A percentile compares a stretch with the other conserved stretches of the same genome.
Conservation (phyloP, 1,140 invertebrate genomes). For the Acromyrmex charruanus region DNA sequence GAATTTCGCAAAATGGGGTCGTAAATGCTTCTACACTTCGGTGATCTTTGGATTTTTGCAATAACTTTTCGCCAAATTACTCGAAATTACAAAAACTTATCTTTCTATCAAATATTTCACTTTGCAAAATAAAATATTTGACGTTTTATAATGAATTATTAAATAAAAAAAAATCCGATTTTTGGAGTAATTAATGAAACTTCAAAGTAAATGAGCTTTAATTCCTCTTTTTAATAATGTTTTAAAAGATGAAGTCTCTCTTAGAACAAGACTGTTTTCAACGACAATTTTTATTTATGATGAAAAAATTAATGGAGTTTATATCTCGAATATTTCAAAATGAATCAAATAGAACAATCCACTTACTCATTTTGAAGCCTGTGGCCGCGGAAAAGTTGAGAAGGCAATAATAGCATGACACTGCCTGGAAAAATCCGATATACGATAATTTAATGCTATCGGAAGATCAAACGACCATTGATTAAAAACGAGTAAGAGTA, state of each 20-base stretch:
- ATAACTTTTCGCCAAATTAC: not conserved
- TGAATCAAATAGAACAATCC: slow-evolving; percentile 12
- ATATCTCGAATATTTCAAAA: slow-evolving; percentile 16
- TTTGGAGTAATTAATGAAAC: not conserved
- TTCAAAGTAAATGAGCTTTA: not conserved
- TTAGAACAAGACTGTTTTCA: not conserved
- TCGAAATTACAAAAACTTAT: not conserved
- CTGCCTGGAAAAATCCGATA: slow-evolving; percentile 40
- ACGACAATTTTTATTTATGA: slow-evolving; percentile 9
- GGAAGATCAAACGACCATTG: slow-evolving; percentile 51
- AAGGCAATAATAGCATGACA: slow-evolving; percentile 37
- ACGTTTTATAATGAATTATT: not conserved
- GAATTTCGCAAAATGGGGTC: slow-evolving; percentile 36
- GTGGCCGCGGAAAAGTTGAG: slow-evolving; percentile 12
- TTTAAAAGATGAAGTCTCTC: not conserved
- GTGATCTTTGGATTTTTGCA: slow-evolving; percentile 28
- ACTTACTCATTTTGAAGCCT: slow-evolving; percentile 22
- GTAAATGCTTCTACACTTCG: slow-evolving; percentile 31
- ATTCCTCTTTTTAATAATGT: not conserved
- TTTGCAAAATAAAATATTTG: not conserved
- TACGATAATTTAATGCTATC: slow-evolving; percentile 45
- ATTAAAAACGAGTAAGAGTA: slow-evolving; percentile 43
- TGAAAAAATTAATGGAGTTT: slow-evolving; percentile 26
- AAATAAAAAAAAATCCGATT: not conserved
- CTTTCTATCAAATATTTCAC: not conserved